Percentiles rank a stretch among this genome's conserved stretches.
Conservation (phyloP, 2,113 vertebrate genomes). For the Ovibos moschatus region DNA sequence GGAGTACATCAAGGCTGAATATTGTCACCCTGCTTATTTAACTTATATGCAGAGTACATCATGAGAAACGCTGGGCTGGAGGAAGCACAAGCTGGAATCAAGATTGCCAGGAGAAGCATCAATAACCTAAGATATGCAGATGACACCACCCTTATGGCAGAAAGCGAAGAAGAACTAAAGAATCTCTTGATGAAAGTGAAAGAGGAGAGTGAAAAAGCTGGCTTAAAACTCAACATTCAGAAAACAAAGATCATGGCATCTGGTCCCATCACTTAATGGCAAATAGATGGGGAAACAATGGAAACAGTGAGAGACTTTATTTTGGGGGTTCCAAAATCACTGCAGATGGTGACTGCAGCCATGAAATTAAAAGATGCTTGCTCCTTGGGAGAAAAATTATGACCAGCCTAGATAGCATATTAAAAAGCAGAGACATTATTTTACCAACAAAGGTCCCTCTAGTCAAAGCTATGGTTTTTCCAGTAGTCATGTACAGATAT, state of each 20-base stretch:
- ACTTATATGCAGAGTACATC: neutral
- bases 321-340: neutral
- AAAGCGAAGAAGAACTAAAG: neutral
- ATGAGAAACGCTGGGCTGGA: neutral
- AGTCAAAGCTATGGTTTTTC: neutral
- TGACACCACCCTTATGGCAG: neutral
- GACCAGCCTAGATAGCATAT: neutral
- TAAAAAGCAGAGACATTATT: neutral
- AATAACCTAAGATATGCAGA: neutral
- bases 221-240: neutral
- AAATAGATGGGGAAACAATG: neutral
- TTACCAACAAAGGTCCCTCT: neutral
- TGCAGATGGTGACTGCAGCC: neutral
- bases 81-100: neutral
- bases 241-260: neutral
- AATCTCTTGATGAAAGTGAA: neutral
- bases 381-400: neutral
- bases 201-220: neutral
- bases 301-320: neutral
- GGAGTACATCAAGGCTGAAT: neutral
- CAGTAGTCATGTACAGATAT: neutral
- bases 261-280: neutral
- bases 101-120: neutral
- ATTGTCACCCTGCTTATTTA: neutral
- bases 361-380: neutral